phyloP scores from a whole-genome alignment of 2,113 vertebrate species.

The Platycercus adscitus region DNA sequence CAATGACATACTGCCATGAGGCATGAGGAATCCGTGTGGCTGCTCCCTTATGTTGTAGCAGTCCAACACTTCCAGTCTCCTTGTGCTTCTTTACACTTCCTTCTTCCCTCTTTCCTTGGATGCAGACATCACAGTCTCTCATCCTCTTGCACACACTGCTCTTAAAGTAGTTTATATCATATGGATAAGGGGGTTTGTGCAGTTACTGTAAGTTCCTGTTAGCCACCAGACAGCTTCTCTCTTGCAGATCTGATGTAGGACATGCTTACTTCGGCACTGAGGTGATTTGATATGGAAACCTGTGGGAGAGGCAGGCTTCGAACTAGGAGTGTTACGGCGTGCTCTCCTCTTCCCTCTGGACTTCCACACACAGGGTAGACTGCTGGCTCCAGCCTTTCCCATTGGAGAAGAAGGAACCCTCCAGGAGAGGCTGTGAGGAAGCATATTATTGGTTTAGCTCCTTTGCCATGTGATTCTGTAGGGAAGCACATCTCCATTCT shows the following conservation, averaged over 20 bases:
- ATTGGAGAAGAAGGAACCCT: not conserved
- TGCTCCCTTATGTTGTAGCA: not conserved
- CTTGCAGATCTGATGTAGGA: not conserved
- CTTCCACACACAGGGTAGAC: not conserved
- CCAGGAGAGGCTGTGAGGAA: not conserved
- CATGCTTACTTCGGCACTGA: not conserved
- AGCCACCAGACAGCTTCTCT: not conserved
- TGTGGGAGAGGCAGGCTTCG: not conserved
- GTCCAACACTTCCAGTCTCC: not conserved
- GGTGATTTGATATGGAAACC: not conserved
- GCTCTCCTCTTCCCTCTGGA: not conserved
- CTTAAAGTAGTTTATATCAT: not conserved
- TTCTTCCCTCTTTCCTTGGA: not conserved
- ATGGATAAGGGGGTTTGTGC: not conserved
- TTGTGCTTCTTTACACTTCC: not conserved
- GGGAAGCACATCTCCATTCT: not conserved
- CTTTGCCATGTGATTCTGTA: not conserved
- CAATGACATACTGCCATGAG: rapidly evolving
- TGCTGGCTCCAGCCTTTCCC: not conserved
- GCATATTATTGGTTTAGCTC: rapidly evolving
- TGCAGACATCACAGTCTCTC: not conserved
- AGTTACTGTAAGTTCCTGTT: not conserved
- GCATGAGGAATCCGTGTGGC: not conserved
- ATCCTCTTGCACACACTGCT: not conserved
- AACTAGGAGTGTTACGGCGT: not conserved